phyloP scores from a whole-genome alignment of 1,140 invertebrate species.

The Muscidifurax raptorellus region DNA sequence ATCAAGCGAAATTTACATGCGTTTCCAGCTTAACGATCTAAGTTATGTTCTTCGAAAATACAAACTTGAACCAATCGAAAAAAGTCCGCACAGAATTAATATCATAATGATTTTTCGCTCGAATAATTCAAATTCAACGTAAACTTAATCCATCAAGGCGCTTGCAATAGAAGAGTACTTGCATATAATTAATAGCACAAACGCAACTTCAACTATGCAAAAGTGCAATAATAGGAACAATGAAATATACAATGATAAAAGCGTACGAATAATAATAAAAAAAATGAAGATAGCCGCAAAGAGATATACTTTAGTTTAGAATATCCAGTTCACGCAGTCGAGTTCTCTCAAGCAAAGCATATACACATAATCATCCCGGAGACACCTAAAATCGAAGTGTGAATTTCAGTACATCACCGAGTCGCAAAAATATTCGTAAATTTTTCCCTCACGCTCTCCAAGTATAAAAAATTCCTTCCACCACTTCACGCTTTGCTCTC shows the following conservation, averaged over 20 bases:
- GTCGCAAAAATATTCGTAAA: conserved; percentile 25
- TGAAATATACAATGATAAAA: background rate
- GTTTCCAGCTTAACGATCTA: conserved; percentile 1
- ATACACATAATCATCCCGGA: background rate
- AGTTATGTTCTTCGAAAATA: background rate
- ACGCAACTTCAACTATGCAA: background rate
- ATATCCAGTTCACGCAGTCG: background rate
- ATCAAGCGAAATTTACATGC: conserved; percentile 21
- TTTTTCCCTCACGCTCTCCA: background rate
- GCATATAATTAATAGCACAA: conserved; percentile 4
- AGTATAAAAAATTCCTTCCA: background rate
- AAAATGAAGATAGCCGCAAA: background rate
- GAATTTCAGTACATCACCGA: conserved; percentile 2
- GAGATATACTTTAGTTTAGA: background rate
- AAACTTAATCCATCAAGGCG: background rate
- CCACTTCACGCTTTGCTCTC: background rate
- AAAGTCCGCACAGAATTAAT: background rate
- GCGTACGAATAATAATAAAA: background rate
- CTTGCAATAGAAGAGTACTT: background rate
- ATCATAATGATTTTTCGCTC: background rate
- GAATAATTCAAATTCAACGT: background rate
- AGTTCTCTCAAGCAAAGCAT: background rate
- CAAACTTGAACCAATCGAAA: background rate
- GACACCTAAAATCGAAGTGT: background rate
- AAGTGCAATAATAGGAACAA: conserved; percentile 6